A percentile compares a stretch with the other conserved stretches of the same genome.
Evolutionary conservation across 1,140 invertebrate genomes (phyloP).

Genomic region (Panagrolaimus sp.): DNA sequence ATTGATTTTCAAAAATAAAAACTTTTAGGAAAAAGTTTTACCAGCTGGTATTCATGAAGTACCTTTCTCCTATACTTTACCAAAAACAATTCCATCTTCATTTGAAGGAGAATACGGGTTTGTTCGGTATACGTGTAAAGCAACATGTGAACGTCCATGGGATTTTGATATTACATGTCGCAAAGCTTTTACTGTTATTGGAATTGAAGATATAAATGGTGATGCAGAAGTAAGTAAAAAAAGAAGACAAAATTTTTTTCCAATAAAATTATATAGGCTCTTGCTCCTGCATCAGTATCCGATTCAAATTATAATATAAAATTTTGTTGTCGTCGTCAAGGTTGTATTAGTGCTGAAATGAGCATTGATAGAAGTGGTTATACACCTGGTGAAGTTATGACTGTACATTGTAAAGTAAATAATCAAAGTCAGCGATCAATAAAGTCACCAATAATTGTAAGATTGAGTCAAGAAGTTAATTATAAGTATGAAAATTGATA

Average conservation of each 20-base stretch:
- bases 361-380: constrained; percentile 43
- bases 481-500: constrained; percentile 44
- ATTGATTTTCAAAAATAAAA: neutral
- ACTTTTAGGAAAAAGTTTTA: constrained; percentile 47
- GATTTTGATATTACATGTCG: constrained; percentile 54
- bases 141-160: constrained; percentile 56
- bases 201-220: constrained; percentile 55
- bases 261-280: constrained; percentile 27
- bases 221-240: constrained; percentile 41
- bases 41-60: constrained; percentile 53
- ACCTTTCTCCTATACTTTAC: constrained; percentile 58
- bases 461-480: constrained; percentile 47
- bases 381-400: constrained; percentile 52
- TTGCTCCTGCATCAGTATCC: constrained; percentile 36
- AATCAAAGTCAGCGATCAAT: constrained; percentile 36
- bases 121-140: constrained; percentile 56
- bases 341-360: constrained; percentile 42
- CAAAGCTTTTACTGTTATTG: constrained; percentile 54
- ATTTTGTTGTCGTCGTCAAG: constrained; percentile 50
- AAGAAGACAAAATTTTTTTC: constrained; percentile 3
- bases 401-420: constrained; percentile 35
- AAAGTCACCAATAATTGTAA: constrained; percentile 23
- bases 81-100: constrained; percentile 53
- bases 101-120: constrained; percentile 57
- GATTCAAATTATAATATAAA: constrained; percentile 48